Evolutionary conservation across 2,888 invertebrate species (phyloP).

Genomic region (Gastrophysa polygoni): DNA sequence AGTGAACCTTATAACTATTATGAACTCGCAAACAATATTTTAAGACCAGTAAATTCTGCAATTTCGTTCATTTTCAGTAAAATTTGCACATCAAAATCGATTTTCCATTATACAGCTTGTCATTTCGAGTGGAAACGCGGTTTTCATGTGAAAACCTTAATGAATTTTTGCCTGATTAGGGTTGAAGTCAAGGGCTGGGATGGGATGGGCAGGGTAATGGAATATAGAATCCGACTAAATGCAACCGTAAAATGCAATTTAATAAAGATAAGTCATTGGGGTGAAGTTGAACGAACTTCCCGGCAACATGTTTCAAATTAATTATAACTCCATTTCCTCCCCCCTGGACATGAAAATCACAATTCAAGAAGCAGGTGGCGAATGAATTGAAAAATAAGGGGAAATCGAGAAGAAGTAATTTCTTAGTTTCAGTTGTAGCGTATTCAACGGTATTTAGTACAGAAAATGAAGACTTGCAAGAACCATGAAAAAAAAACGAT

Average conservation of each 20-base stretch:
- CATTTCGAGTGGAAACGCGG: too few relatives aligned
- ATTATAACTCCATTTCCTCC: neutral
- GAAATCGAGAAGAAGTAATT: neutral
- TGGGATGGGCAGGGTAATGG: slow-evolving; percentile 5
- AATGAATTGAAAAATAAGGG: neutral
- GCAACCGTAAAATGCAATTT: slow-evolving; percentile 27
- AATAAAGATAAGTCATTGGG: slow-evolving; percentile 17
- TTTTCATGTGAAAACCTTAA: neutral
- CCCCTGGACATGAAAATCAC: neutral
- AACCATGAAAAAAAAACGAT: too few relatives aligned
- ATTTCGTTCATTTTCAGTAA: too few relatives aligned
- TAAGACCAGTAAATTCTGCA: too few relatives aligned
- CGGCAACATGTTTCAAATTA: neutral
- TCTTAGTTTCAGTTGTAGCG: too few relatives aligned
- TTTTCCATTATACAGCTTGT: too few relatives aligned
- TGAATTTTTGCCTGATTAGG: neutral
- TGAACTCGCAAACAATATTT: too few relatives aligned
- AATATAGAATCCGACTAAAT: slow-evolving; percentile 17
- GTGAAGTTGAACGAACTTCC: slow-evolving; percentile 26
- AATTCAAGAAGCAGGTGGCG: neutral
- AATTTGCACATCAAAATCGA: too few relatives aligned
- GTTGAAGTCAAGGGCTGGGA: neutral
- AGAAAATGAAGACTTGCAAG: too few relatives aligned
- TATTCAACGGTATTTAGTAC: too few relatives aligned
- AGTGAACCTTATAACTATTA: too few relatives aligned